Evolutionary conservation across 1,140 invertebrate genomes (phyloP).

Genomic region (Leptinotarsa defecta): DNA sequence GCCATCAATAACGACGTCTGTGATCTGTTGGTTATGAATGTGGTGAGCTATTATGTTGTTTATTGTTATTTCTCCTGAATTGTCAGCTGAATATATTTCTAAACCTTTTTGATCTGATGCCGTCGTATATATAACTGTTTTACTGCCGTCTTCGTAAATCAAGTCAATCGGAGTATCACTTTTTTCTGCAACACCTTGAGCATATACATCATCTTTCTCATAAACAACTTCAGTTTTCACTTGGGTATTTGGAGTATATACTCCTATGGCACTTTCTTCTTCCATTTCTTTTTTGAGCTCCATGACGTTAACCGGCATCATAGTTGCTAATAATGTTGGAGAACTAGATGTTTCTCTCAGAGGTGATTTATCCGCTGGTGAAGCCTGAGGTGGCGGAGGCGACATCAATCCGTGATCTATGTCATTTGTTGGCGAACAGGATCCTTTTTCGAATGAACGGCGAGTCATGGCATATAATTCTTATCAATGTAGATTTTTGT

Average conservation of each 20-base stretch:
- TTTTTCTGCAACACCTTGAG: constrained; percentile 65
- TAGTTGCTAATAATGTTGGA: constrained; percentile 74
- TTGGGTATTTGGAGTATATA: constrained; percentile 62
- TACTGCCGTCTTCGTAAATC: constrained; percentile 80
- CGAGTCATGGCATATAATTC: constrained; percentile 48
- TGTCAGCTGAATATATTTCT: constrained; percentile 58
- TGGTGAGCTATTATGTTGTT: constrained; percentile 58
- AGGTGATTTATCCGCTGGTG: constrained; percentile 50
- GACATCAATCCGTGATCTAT: constrained; percentile 52
- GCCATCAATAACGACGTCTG: constrained; percentile 59
- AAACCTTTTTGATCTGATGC: constrained; percentile 60
- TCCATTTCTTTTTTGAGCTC: constrained; percentile 65
- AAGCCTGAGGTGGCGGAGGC: constrained; percentile 53
- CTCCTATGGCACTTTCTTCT: constrained; percentile 60
- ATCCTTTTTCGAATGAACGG: constrained; percentile 46
- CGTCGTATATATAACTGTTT: constrained; percentile 80
- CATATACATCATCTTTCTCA: constrained; percentile 62
- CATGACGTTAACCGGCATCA: constrained; percentile 73
- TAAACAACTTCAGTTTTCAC: constrained; percentile 60
- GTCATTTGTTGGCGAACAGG: constrained; percentile 46
- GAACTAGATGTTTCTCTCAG: constrained; percentile 60
- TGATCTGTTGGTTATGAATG: constrained; percentile 58
- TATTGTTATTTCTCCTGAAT: constrained; percentile 58
- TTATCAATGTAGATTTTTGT: constrained; percentile 50
- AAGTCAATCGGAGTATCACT: constrained; percentile 74